Evolutionary conservation across 2,888 invertebrate genomes (phyloP).

Genomic region (Sturmia bella): DNA sequence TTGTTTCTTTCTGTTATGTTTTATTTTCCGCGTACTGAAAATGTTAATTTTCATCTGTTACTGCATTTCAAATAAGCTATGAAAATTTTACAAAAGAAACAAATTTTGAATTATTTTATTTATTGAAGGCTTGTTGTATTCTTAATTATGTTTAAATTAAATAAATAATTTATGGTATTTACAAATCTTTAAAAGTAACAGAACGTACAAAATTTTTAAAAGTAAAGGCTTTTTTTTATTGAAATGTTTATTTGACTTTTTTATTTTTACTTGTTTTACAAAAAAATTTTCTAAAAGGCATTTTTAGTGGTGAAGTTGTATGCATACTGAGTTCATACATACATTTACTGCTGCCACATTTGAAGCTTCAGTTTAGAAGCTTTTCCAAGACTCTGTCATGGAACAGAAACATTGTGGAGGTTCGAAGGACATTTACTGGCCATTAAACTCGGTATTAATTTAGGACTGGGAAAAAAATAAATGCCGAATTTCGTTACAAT

Average conservation of each 20-base stretch:
- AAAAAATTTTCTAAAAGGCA: conserved; percentile 64
- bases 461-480: too few species aligned
- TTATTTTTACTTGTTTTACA: conserved; percentile 51
- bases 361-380: too few species aligned
- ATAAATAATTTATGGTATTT: conserved; percentile 43
- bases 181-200: conserved; percentile 36
- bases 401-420: too few species aligned
- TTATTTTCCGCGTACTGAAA: conserved; percentile 34
- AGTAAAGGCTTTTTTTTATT: conserved; percentile 34
- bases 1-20: conserved; percentile 11
- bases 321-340: conserved; percentile 38
- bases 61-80: conserved; percentile 32
- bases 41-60: conserved; percentile 21
- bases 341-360: background rate
- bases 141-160: conserved; percentile 19
- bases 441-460: too few species aligned
- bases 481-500: too few species aligned
- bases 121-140: conserved; percentile 14
- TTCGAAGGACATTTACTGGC: too few species aligned
- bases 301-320: conserved; percentile 57
- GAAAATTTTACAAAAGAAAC: conserved; percentile 33
- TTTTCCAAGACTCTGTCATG: too few species aligned
- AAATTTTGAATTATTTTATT: conserved; percentile 8
- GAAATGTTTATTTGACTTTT: conserved; percentile 10
- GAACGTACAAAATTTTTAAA: conserved; percentile 32